A percentile compares a stretch with the other conserved stretches of the same genome.
phyloP scores from a whole-genome alignment of 2,888 invertebrate species.

The Brachylomia viminalis region DNA sequence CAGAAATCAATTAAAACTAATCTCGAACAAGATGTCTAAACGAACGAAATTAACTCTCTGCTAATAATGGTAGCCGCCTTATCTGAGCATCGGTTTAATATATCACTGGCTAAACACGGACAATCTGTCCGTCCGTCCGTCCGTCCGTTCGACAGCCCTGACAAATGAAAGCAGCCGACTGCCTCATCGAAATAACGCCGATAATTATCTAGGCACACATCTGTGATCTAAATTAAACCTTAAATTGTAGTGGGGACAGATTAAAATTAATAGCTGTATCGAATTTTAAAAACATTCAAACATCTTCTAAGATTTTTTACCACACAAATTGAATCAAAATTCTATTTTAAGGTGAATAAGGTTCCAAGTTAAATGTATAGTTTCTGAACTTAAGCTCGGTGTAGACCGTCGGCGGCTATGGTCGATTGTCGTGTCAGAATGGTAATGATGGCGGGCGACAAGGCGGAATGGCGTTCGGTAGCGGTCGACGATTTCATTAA shows the following conservation, averaged over 20 bases:
- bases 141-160: constrained; percentile 71
- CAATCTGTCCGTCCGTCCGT: constrained; percentile 73
- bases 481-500: constrained; percentile 85
- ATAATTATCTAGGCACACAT: constrained; percentile 76
- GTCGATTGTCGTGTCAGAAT: constrained; percentile 72
- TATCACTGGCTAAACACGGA: constrained; percentile 77
- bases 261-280: constrained; percentile 67
- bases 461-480: constrained; percentile 82
- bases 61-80: constrained; percentile 72
- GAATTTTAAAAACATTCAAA: constrained; percentile 60
- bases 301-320: constrained; percentile 30
- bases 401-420: constrained; percentile 52
- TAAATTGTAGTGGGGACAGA: constrained; percentile 59
- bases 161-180: constrained; percentile 78
- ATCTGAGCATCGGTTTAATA: constrained; percentile 80
- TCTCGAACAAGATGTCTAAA: constrained; percentile 68
- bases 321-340: constrained; percentile 3
- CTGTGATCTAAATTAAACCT: constrained; percentile 68
- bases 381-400: constrained; percentile 51
- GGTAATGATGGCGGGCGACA: constrained; percentile 76
- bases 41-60: constrained; percentile 73
- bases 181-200: constrained; percentile 72
- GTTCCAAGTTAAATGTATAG: constrained; percentile 32
- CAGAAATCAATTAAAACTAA: constrained; percentile 69
- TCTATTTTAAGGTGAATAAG: not conserved